Evolutionary conservation across 2,888 invertebrate genomes (phyloP).

Genomic region (Scaptomyza tumidula): DNA sequence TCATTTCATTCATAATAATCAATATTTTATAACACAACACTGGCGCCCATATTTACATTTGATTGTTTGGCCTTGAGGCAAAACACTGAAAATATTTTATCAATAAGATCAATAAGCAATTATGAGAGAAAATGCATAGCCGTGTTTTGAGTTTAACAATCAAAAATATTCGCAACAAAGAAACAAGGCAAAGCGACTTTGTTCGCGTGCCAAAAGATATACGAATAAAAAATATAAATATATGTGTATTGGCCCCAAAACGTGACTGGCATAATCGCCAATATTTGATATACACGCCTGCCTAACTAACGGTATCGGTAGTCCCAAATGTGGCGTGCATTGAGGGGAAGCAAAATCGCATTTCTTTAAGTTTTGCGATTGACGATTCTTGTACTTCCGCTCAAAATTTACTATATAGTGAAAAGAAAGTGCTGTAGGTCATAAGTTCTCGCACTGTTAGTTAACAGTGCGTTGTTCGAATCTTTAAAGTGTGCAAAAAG

Average conservation of each 20-base stretch:
- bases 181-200: neutral
- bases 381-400: slow-evolving; percentile 29
- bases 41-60: neutral
- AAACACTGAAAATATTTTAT: neutral
- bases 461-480: too few species aligned
- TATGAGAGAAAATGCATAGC: neutral
- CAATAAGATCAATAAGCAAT: slow-evolving; percentile 11
- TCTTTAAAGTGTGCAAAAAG: too few species aligned
- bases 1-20: too few species aligned
- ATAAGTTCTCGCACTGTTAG: too few species aligned
- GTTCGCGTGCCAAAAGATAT: slow-evolving; percentile 39
- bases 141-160: slow-evolving; percentile 19
- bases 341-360: slow-evolving; percentile 9
- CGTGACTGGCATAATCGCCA: slow-evolving; percentile 61
- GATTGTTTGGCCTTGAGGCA: slow-evolving; percentile 1
- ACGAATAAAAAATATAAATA: neutral
- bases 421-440: slow-evolving; percentile 4
- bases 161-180: neutral
- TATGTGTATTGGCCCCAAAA: slow-evolving; percentile 50
- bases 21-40: neutral
- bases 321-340: neutral
- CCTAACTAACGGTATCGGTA: slow-evolving; percentile 27
- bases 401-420: neutral
- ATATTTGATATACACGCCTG: slow-evolving; percentile 22
- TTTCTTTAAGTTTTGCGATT: slow-evolving; percentile 7